Evolutionary conservation across 2,888 invertebrate species (phyloP).

Genomic region (Idaea biselata): DNA sequence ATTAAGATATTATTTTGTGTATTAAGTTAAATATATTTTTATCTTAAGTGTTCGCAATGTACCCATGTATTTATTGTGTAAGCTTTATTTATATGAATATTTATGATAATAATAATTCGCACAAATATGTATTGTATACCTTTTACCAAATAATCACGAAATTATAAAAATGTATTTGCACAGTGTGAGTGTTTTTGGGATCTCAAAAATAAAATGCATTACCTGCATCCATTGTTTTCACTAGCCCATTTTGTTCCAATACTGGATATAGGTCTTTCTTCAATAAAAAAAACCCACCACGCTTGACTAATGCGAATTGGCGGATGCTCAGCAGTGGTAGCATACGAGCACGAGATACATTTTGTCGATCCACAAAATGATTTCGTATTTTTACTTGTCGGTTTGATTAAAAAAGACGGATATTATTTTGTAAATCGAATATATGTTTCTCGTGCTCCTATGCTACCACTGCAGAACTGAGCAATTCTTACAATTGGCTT

Average conservation of each 20-base stretch:
- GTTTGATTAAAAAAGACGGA: too few relatives aligned
- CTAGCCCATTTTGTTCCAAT: constrained; percentile 12
- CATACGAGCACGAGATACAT: too few relatives aligned
- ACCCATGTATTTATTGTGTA: constrained; percentile 32
- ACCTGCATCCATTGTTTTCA: constrained; percentile 47
- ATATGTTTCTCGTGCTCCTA: too few relatives aligned
- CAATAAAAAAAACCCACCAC: too few relatives aligned
- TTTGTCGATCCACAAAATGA: too few relatives aligned
- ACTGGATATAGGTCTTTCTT: too few relatives aligned
- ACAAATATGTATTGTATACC: constrained; percentile 30
- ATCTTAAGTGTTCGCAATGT: constrained; percentile 28
- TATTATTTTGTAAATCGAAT: too few relatives aligned
- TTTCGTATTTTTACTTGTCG: too few relatives aligned
- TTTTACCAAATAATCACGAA: constrained; percentile 35
- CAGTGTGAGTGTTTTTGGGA: constrained; percentile 80
- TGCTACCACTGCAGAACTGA: too few relatives aligned
- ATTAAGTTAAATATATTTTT: constrained; percentile 12
- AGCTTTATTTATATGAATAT: constrained; percentile 33
- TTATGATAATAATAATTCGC: constrained; percentile 24
- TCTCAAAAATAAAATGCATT: constrained; percentile 78
- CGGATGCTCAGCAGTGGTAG: too few relatives aligned
- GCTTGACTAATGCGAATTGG: too few relatives aligned
- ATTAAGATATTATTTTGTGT: constrained; percentile 35
- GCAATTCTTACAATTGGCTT: too few relatives aligned
- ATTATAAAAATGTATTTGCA: constrained; percentile 51